Evolutionary conservation across 2,888 invertebrate genomes (phyloP).

Genomic region (Caenorhabditis sp.): DNA sequence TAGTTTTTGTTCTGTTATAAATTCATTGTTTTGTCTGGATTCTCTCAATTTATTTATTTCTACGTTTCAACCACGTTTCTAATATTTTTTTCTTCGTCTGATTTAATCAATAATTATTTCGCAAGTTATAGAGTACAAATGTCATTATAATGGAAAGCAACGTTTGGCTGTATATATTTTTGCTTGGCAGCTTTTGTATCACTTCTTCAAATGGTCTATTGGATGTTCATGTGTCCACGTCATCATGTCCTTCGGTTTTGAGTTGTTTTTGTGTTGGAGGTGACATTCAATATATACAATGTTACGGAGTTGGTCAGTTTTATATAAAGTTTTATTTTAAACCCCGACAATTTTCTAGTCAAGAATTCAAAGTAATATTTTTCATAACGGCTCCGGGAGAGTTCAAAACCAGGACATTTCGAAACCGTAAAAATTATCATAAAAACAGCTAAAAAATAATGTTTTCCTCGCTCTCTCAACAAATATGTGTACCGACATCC

Average conservation of each 20-base stretch:
- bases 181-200: background rate
- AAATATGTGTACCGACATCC: too few relatives aligned
- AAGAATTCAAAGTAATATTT: too few relatives aligned
- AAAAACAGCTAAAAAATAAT: too few relatives aligned
- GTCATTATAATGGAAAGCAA: background rate
- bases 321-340: slow-evolving; percentile 2
- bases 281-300: slow-evolving; percentile 13
- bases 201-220: background rate
- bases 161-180: background rate
- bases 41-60: background rate
- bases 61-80: slow-evolving; percentile 5
- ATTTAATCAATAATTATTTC: slow-evolving; percentile 1
- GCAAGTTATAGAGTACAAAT: background rate
- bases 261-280: slow-evolving; percentile 20
- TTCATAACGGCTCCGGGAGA: too few relatives aligned
- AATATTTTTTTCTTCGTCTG: slow-evolving; percentile 3
- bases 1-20: slow-evolving; percentile 1
- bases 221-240: background rate
- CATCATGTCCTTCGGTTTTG: slow-evolving; percentile 24
- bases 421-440: too few relatives aligned
- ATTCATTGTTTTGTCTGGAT: background rate
- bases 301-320: slow-evolving; percentile 16
- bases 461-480: too few relatives aligned
- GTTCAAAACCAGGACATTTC: too few relatives aligned
- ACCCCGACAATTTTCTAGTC: too few relatives aligned